A percentile compares a stretch with the other conserved stretches of the same genome.
These are phyloP conservation scores for Phrynocephalus guinanensis DNA, from an alignment of 2,797 vertebrate genomes.

Conservation along the genomic window DNA sequence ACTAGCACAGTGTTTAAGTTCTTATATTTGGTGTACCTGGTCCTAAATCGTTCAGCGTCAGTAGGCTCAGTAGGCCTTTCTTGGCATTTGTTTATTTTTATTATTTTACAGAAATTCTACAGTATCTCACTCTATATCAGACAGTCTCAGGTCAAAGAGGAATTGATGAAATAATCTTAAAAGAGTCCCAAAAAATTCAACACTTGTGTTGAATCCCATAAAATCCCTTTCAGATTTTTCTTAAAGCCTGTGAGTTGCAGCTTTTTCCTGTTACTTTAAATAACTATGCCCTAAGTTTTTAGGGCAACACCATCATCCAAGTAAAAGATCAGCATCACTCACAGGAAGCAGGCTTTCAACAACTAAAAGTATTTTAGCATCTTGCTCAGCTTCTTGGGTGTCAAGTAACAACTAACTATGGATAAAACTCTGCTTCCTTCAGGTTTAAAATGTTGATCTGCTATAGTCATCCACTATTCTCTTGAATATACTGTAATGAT, in stretches of 20 bases:
- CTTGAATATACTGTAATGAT: not conserved
- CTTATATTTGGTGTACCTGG: not conserved
- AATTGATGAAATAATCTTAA: no score
- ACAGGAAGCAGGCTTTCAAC: not conserved
- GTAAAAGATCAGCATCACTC: not conserved
- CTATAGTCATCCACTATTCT: not conserved
- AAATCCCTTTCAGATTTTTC: not conserved
- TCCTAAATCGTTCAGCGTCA: not conserved
- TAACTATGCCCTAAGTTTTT: not conserved
- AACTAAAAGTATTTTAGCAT: not conserved
- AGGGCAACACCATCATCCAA: not conserved
- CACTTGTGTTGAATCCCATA: not conserved
- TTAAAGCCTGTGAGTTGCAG: not conserved
- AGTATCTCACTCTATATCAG: no score
- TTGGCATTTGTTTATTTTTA: not conserved
- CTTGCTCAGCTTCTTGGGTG: no score
- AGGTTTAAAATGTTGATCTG: not conserved
- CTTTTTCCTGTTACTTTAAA: not conserved
- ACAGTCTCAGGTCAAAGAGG: no score
- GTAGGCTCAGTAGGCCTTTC: not conserved
- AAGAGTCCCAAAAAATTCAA: no score
- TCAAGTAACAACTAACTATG: no score
- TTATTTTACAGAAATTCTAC: no score
- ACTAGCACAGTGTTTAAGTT: not conserved
- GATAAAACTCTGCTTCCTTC: not conserved